A percentile compares a stretch with the other conserved stretches of the same genome.
Conservation (phyloP, 2,113 vertebrate species). For the Chauna torquata region DNA sequence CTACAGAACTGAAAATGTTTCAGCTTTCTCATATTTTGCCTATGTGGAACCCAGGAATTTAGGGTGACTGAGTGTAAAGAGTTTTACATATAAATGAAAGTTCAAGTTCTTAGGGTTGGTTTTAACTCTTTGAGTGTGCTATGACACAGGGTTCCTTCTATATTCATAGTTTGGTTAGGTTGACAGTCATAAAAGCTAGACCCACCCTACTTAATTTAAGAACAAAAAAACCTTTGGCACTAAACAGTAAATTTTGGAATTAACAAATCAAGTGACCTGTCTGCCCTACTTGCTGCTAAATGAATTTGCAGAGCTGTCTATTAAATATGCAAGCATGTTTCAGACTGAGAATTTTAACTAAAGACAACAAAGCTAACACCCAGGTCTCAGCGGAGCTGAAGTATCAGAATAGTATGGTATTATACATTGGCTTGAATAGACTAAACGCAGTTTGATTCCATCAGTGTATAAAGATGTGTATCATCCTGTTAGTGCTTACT, state of each 20-base stretch:
- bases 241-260: background rate
- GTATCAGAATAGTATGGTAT: background rate
- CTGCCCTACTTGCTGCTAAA: background rate
- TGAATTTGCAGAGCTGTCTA: background rate
- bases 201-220: rapidly evolving
- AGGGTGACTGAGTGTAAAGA: background rate
- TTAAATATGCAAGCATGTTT: background rate
- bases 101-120: background rate
- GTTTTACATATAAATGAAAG: background rate
- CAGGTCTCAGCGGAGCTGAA: background rate
- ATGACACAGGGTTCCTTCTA: background rate
- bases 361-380: background rate
- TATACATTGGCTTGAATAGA: background rate
- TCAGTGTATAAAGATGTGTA: background rate
- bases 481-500: background rate
- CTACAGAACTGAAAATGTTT: background rate
- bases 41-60: background rate
- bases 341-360: background rate
- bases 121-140: background rate
- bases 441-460: background rate
- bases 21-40: background rate
- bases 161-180: background rate
- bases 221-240: background rate
- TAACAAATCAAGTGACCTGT: background rate
- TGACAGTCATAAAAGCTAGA: background rate